Conservation (phyloP, 2,113 vertebrate species). For the Gorsachius goisagi region DNA sequence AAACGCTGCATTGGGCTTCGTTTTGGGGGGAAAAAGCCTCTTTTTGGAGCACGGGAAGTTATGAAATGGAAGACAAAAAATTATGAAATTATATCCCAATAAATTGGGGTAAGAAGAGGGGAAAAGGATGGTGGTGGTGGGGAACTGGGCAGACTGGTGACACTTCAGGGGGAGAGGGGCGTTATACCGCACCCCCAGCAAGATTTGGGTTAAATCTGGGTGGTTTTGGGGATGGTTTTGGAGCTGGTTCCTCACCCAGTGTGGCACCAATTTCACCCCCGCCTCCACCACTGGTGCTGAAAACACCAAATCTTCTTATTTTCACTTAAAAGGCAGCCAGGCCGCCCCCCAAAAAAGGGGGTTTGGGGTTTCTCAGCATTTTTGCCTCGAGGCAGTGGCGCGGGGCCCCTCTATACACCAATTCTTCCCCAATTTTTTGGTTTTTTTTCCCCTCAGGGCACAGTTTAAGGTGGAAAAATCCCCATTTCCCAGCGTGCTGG, state of each 20-base stretch:
- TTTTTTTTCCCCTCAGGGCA: neutral
- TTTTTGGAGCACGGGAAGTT: neutral
- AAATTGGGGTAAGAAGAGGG: neutral
- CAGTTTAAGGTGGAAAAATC: neutral
- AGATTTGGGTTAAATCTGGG: neutral
- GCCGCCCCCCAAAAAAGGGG: neutral
- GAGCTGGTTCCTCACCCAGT: neutral
- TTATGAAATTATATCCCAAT: neutral
- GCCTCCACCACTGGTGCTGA: no score
- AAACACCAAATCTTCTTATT: neutral
- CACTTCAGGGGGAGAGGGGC: neutral
- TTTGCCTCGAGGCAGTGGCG: neutral
- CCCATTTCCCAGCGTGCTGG: neutral
- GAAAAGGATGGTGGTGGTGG: fast-evolving
- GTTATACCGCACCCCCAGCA: neutral
- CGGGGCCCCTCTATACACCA: neutral
- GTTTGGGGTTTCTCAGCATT: neutral
- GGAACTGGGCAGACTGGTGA: neutral
- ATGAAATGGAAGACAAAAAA: neutral
- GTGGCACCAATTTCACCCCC: neutral
- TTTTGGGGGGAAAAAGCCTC: neutral
- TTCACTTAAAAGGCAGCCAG: neutral
- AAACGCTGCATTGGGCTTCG: fast-evolving
- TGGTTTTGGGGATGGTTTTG: neutral
- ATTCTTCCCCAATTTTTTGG: neutral